These are phyloP conservation scores for Anabacerthia variegaticeps DNA, from an alignment of 2,797 vertebrate species.

Conservation along the genomic window DNA sequence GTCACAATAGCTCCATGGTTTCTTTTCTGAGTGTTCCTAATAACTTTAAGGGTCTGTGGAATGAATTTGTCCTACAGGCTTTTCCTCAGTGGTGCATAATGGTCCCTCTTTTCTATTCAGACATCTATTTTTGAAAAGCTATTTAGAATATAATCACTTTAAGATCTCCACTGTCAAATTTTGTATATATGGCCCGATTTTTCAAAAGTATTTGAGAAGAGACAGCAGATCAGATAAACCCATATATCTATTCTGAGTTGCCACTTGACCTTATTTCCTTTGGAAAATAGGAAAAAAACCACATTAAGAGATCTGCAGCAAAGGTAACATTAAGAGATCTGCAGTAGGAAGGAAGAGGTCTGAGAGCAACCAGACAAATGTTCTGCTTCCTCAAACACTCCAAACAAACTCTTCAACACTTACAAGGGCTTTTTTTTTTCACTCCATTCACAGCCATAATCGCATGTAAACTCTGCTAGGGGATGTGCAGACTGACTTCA, in stretches of 20 bases:
- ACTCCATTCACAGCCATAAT: background rate
- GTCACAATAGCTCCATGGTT: background rate
- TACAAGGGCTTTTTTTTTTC: background rate
- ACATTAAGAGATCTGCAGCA: accelerated
- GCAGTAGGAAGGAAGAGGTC: background rate
- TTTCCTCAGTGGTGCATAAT: background rate
- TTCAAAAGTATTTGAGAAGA: background rate
- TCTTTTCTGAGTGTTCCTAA: background rate
- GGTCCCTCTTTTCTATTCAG: background rate
- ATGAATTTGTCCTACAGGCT: background rate
- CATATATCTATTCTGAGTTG: background rate
- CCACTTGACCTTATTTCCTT: background rate
- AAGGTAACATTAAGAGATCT: background rate
- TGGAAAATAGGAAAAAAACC: background rate
- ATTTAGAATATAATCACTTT: background rate
- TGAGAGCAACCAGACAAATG: background rate
- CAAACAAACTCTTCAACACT: background rate
- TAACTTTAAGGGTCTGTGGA: background rate
- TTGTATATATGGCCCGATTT: background rate
- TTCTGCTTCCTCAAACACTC: background rate
- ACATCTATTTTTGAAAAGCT: background rate
- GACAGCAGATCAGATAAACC: background rate
- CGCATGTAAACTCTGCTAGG: background rate
- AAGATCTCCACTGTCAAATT: background rate
- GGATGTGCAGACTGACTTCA: background rate